Percentiles rank a stretch among this genome's conserved stretches.
These are phyloP conservation scores for Drosophila anceps DNA, from an alignment of 2,888 invertebrate genomes.

Conservation along the genomic window DNA sequence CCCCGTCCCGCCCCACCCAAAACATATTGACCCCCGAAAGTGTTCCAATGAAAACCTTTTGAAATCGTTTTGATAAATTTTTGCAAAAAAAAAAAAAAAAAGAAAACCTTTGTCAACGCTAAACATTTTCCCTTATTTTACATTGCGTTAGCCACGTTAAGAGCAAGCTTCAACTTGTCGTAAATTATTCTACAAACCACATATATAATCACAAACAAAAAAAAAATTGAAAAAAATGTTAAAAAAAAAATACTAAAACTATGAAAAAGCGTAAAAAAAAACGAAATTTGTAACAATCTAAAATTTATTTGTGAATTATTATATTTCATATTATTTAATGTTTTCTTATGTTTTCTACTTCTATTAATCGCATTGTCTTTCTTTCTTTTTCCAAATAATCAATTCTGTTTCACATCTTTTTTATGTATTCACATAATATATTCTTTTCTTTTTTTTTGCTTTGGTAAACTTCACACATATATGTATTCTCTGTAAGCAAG, in stretches of 20 bases:
- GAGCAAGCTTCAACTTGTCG: slow-evolving; percentile 81
- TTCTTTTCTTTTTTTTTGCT: slow-evolving; percentile 9
- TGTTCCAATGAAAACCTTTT: slow-evolving; percentile 57
- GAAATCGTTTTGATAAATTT: slow-evolving; percentile 29
- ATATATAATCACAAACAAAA: slow-evolving; percentile 36
- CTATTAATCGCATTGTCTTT: slow-evolving; percentile 7
- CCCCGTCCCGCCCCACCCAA: slow-evolving; percentile 1
- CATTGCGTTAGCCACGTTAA: slow-evolving; percentile 73
- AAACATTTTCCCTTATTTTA: slow-evolving; percentile 39
- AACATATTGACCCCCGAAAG: slow-evolving; percentile 72
- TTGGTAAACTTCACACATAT: slow-evolving; percentile 38
- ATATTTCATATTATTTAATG: slow-evolving; percentile 61
- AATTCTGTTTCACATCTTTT: slow-evolving; percentile 17
- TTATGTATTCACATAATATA: background rate
- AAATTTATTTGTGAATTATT: slow-evolving; percentile 69
- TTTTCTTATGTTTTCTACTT: slow-evolving; percentile 41
- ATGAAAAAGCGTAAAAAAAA: slow-evolving; percentile 43
- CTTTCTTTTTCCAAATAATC: slow-evolving; percentile 30
- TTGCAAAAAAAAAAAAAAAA: too few species aligned
- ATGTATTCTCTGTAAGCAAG: slow-evolving; percentile 34
- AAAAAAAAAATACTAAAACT: slow-evolving; percentile 61
- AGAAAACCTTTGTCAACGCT: slow-evolving; percentile 49
- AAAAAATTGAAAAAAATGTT: slow-evolving; percentile 50
- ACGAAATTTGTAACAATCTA: slow-evolving; percentile 48
- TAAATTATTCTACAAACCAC: slow-evolving; percentile 71